A percentile compares a stretch with the other conserved stretches of the same genome.
Evolutionary conservation across 2,888 invertebrate genomes (phyloP).

Genomic region (Hemicrepidius hirtus): DNA sequence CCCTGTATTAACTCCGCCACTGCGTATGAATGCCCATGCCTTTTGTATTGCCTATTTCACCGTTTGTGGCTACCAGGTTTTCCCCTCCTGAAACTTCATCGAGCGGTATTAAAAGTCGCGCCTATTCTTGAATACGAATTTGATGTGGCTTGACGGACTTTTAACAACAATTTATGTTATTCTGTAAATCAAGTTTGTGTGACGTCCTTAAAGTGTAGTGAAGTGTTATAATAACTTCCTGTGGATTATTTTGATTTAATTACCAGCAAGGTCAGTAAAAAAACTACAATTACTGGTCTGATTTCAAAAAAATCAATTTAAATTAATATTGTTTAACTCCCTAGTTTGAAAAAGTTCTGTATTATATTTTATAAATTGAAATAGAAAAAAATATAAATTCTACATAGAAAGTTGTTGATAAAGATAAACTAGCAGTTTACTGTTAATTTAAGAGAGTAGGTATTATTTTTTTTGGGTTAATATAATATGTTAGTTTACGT

Average conservation of each 20-base stretch:
- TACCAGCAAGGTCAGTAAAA: conserved; percentile 41
- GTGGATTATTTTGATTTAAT: conserved; percentile 40
- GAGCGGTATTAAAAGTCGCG: conserved; percentile 26
- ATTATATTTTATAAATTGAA: no score
- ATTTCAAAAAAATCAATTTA: background rate
- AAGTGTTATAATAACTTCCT: conserved; percentile 43
- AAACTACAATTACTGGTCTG: no score
- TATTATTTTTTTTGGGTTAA: no score
- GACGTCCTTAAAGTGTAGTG: conserved; percentile 47
- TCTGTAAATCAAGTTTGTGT: conserved; percentile 21
- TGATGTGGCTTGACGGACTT: conserved; percentile 25
- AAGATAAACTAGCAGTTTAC: no score
- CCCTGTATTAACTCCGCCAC: no score
- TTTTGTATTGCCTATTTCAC: background rate
- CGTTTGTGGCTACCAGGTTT: background rate
- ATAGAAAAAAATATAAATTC: no score
- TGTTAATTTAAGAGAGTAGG: no score
- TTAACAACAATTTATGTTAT: conserved; percentile 1
- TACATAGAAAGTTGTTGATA: no score
- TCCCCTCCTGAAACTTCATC: conserved; percentile 26
- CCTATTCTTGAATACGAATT: conserved; percentile 47
- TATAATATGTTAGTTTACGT: no score
- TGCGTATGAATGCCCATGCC: no score
- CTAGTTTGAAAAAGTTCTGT: no score
- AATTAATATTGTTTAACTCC: background rate